Evolutionary conservation across 1,140 invertebrate genomes (phyloP).

Genomic region (Dufourea novaeangliae): DNA sequence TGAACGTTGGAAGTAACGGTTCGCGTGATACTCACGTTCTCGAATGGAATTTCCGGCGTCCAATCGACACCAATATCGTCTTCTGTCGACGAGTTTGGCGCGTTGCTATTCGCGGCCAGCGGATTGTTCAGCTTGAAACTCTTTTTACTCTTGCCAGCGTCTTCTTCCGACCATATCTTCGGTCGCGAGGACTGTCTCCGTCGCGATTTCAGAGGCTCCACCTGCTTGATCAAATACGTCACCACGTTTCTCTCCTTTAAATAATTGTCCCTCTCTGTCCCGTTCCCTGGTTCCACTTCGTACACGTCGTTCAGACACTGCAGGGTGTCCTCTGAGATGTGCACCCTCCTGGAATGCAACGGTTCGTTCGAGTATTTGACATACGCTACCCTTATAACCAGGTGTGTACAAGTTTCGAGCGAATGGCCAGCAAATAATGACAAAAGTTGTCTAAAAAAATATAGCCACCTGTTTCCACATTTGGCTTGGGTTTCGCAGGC

Average conservation of each 20-base stretch:
- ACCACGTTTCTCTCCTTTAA: slow-evolving; percentile 93
- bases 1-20: neutral
- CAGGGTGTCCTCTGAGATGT: slow-evolving; percentile 93
- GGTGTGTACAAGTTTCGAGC: too few species aligned
- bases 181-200: slow-evolving; percentile 82
- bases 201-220: slow-evolving; percentile 87
- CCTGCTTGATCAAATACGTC: slow-evolving; percentile 95
- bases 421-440: too few species aligned
- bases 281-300: slow-evolving; percentile 95
- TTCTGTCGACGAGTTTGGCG: slow-evolving; percentile 83
- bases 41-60: slow-evolving; percentile 95
- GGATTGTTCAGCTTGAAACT: slow-evolving; percentile 78
- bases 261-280: slow-evolving; percentile 91
- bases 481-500: too few species aligned
- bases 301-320: slow-evolving; percentile 93
- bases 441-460: too few species aligned
- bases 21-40: slow-evolving; percentile 86
- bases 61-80: slow-evolving; percentile 91
- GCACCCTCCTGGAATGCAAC: slow-evolving; percentile 87
- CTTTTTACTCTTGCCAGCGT: slow-evolving; percentile 77
- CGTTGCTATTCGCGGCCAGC: slow-evolving; percentile 69
- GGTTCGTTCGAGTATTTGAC: neutral
- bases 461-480: too few species aligned
- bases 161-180: slow-evolving; percentile 83
- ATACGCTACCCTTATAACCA: too few species aligned